Conservation (phyloP, 2,888 invertebrate species). For the Priocnemis perturbator region DNA sequence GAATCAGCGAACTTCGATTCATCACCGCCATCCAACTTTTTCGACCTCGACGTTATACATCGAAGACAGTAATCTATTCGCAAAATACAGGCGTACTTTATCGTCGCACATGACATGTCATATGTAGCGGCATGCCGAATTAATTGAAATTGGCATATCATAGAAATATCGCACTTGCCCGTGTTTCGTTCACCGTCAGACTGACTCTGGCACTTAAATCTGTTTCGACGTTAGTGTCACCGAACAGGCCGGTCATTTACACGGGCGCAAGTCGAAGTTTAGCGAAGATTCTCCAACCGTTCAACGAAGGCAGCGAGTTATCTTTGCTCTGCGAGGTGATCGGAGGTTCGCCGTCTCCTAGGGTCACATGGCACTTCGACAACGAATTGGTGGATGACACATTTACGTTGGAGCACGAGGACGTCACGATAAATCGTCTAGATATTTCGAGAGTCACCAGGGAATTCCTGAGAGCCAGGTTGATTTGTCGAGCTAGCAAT, state of each 20-base stretch:
- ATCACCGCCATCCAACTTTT: too few species aligned
- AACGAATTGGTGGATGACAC: conserved; percentile 83
- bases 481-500: conserved; percentile 90
- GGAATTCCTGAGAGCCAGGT: conserved; percentile 85
- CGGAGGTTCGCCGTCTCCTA: conserved; percentile 82
- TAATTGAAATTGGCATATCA: too few species aligned
- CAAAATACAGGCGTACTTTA: too few species aligned
- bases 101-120: too few species aligned
- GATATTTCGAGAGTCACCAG: conserved; percentile 84
- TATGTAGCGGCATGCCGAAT: too few species aligned
- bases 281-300: conserved; percentile 59
- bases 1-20: too few species aligned
- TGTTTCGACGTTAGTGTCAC: conserved; percentile 58
- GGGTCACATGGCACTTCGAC: conserved; percentile 87
- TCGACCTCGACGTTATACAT: too few species aligned
- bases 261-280: conserved; percentile 53
- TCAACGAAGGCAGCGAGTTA: conserved; percentile 66
- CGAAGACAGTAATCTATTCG: too few species aligned
- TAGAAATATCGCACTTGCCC: too few species aligned
- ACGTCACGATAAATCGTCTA: conserved; percentile 87
- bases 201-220: too few species aligned
- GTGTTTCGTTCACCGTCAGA: too few species aligned
- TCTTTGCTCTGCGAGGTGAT: conserved; percentile 64
- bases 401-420: conserved; percentile 82
- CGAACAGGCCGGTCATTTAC: conserved; percentile 64